Percentiles rank a stretch among this genome's conserved stretches.
Evolutionary conservation across 2,888 invertebrate species (phyloP).

Genomic region (Protophormia terraenovae): DNA sequence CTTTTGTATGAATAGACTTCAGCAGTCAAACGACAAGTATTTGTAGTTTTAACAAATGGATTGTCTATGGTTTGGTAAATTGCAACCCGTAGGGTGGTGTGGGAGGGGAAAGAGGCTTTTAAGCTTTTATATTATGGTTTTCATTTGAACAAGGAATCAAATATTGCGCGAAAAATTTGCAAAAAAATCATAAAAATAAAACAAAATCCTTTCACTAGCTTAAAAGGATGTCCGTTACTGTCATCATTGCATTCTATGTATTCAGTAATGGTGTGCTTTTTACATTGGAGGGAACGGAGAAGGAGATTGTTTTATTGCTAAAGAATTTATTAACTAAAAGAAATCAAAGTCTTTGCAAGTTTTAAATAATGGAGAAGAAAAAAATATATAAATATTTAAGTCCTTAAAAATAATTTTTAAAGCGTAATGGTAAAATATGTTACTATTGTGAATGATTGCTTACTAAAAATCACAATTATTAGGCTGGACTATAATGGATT

Average conservation of each 20-base stretch:
- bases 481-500: too few species aligned
- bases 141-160: conserved; percentile 59
- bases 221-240: conserved; percentile 67
- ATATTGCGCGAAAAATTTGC: conserved; percentile 51
- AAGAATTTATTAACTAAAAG: conserved; percentile 56
- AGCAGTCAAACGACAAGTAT: conserved; percentile 55
- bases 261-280: conserved; percentile 17
- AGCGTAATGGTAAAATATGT: too few species aligned
- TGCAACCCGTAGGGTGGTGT: background rate
- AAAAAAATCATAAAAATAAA: conserved; percentile 62
- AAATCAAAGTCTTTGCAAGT: conserved; percentile 53
- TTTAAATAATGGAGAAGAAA: conserved; percentile 12
- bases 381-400: background rate
- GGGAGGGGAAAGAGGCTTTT: background rate
- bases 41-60: conserved; percentile 57
- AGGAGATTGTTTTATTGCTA: conserved; percentile 37
- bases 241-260: conserved; percentile 50
- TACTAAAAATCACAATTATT: too few species aligned
- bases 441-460: too few species aligned
- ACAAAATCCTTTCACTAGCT: conserved; percentile 57
- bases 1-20: conserved; percentile 58
- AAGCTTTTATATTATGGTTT: conserved; percentile 31
- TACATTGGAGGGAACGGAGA: background rate
- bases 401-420: too few species aligned
- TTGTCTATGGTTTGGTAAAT: conserved; percentile 59